A percentile compares a stretch with the other conserved stretches of the same genome.
These are phyloP conservation scores for Numida meleagris DNA, from an alignment of 2,113 vertebrate species.

Conservation along the genomic window DNA sequence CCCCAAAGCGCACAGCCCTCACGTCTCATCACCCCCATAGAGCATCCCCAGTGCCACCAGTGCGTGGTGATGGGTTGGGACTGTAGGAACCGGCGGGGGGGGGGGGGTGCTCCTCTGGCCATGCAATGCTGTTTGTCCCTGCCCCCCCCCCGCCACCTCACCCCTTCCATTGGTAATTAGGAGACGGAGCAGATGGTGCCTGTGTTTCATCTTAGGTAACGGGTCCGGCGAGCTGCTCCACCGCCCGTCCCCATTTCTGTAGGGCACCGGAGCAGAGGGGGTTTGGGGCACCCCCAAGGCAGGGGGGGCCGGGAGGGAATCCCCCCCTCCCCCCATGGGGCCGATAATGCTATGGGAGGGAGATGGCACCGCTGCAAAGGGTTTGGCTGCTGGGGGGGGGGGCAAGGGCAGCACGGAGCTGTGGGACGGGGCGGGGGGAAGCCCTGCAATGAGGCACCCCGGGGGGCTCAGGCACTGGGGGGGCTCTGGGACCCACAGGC, in stretches of 20 bases:
- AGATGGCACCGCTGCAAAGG: accelerated
- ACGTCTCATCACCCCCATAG: not conserved
- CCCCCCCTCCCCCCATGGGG: accelerated
- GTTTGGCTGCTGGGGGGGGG: not conserved
- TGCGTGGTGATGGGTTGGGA: accelerated
- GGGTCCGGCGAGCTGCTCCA: not conserved
- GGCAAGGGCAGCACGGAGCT: not conserved
- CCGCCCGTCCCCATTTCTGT: not conserved
- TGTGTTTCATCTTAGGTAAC: slow-evolving; percentile 51
- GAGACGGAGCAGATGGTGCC: slow-evolving; percentile 56
- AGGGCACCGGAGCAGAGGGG: not conserved
- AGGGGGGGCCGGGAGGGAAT: not conserved
- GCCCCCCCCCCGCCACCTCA: not conserved
- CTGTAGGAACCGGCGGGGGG: not conserved
- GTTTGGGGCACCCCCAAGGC: not conserved
- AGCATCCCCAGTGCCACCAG: not conserved
- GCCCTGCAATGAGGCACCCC: not conserved
- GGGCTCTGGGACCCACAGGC: not conserved
- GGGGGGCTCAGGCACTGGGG: not conserved
- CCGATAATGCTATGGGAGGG: not conserved
- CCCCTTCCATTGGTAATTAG: slow-evolving; percentile 14
- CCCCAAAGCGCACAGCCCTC: accelerated
- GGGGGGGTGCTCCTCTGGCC: not conserved
- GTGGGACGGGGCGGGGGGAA: not conserved
- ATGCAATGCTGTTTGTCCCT: not conserved